These are phyloP conservation scores for Triplophysa bombifrons DNA, from an alignment of 2,797 vertebrate genomes.

Conservation along the genomic window DNA sequence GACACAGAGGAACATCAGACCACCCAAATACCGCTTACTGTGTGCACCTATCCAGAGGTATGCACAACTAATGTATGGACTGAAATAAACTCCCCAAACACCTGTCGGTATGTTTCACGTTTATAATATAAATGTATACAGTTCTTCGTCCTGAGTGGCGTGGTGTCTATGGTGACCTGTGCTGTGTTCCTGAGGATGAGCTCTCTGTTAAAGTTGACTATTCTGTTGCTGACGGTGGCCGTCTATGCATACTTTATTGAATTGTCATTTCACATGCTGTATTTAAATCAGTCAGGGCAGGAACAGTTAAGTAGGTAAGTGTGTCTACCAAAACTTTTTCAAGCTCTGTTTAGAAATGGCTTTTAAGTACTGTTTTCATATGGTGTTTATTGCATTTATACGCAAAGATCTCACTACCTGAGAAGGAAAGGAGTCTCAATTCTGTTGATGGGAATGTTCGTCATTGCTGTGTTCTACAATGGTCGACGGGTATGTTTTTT, in stretches of 20 bases:
- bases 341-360: background rate
- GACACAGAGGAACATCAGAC: slow-evolving; percentile 35
- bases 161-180: slow-evolving; percentile 81
- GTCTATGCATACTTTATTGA: slow-evolving; percentile 76
- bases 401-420: slow-evolving; percentile 71
- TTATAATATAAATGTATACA: slow-evolving; percentile 38
- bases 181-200: slow-evolving; percentile 78
- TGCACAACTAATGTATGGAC: background rate
- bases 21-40: slow-evolving; percentile 55
- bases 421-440: slow-evolving; percentile 76
- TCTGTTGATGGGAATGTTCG: slow-evolving; percentile 76
- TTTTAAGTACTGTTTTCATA: background rate
- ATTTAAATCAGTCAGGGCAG: slow-evolving; percentile 40
- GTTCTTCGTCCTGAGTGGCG: slow-evolving; percentile 75
- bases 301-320: slow-evolving; percentile 45
- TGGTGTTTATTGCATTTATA: background rate
- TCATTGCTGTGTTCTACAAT: slow-evolving; percentile 78
- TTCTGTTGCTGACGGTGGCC: slow-evolving; percentile 69
- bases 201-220: slow-evolving; percentile 76
- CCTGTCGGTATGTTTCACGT: background rate
- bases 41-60: slow-evolving; percentile 77
- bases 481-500: slow-evolving; percentile 72
- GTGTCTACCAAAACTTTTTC: background rate
- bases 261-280: slow-evolving; percentile 55
- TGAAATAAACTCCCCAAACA: background rate